phyloP scores from a whole-genome alignment of 2,113 vertebrate species.

The Picathartes gymnocephalus region DNA sequence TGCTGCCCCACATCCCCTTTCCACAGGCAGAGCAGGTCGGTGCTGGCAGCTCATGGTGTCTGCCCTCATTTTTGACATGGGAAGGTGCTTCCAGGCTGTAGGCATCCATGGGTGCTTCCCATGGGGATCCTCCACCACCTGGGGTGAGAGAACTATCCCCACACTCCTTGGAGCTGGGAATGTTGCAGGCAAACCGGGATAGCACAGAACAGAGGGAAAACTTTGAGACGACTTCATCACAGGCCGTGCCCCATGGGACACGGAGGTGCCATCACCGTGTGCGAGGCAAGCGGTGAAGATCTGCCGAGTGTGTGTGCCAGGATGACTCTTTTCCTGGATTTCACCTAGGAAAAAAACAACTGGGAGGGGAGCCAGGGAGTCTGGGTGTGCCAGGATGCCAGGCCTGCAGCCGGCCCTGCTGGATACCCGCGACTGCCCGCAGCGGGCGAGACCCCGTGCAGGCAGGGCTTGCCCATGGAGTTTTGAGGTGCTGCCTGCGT shows the following conservation, averaged over 20 bases:
- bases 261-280: not conserved
- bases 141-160: not conserved
- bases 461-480: not conserved
- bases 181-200: not conserved
- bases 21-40: fast-evolving
- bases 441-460: fast-evolving
- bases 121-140: not conserved
- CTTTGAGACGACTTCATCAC: not conserved
- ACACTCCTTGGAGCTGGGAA: not conserved
- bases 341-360: constrained; percentile 41
- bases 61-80: not conserved
- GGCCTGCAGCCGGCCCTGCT: not conserved
- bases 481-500: not conserved
- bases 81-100: fast-evolving
- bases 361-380: constrained; percentile 20
- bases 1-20: not conserved
- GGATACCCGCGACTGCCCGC: fast-evolving
- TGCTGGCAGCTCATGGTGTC: not conserved
- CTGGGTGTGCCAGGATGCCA: not conserved
- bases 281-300: not conserved
- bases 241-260: fast-evolving
- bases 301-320: fast-evolving
- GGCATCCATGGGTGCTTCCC: not conserved
- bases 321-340: not conserved
- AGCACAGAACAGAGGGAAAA: not conserved